These are phyloP conservation scores for Griposia aprilina DNA, from an alignment of 2,888 invertebrate species.

Conservation along the genomic window DNA sequence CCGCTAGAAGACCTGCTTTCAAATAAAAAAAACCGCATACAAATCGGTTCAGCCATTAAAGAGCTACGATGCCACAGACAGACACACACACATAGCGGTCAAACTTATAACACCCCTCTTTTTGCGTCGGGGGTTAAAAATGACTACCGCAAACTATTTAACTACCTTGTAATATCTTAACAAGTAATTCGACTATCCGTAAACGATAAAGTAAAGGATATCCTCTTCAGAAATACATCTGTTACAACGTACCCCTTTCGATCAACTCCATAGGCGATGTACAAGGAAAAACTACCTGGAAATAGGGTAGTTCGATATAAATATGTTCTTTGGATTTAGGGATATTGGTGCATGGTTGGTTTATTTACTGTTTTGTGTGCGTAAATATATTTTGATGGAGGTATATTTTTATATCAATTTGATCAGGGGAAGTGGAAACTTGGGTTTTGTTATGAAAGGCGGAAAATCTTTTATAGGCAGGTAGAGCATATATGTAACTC, in stretches of 20 bases:
- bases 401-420: constrained; percentile 25
- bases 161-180: no score
- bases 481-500: not conserved
- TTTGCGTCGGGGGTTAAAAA: no score
- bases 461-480: not conserved
- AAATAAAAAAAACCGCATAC: no score
- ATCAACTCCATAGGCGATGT: constrained; percentile 63
- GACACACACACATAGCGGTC: no score
- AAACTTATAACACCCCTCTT: no score
- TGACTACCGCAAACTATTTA: no score
- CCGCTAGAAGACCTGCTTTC: no score
- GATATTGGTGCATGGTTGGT: constrained; percentile 19
- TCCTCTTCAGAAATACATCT: constrained; percentile 57
- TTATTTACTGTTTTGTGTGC: constrained; percentile 44
- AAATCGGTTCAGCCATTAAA: no score
- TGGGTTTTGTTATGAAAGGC: not conserved
- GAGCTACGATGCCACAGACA: no score
- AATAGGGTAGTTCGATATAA: constrained; percentile 57
- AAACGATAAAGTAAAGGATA: constrained; percentile 20
- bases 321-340: constrained; percentile 55
- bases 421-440: not conserved
- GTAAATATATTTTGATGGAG: constrained; percentile 31
- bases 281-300: constrained; percentile 62
- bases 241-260: constrained; percentile 64
- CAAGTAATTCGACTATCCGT: not conserved